Evolutionary conservation across 1,140 invertebrate species (phyloP).

Genomic region (Lepidurus apus): DNA sequence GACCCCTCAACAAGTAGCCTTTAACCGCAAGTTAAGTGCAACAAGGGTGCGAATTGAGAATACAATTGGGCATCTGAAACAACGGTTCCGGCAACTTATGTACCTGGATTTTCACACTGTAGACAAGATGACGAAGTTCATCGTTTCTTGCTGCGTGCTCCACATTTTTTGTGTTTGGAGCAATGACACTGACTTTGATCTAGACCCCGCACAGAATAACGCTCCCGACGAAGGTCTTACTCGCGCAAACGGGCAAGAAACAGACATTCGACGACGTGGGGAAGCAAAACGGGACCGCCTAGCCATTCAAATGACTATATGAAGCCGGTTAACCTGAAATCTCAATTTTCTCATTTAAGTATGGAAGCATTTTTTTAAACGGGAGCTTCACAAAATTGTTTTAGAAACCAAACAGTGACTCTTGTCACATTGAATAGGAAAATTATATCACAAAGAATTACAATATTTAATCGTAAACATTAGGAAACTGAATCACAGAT

Average conservation of each 20-base stretch:
- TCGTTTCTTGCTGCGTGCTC: conserved; percentile 42
- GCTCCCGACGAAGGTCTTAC: neutral
- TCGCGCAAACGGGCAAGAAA: neutral
- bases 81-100: conserved; percentile 41
- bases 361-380: neutral
- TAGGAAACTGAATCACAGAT: neutral
- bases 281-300: neutral
- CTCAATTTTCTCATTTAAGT: neutral
- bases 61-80: conserved; percentile 42
- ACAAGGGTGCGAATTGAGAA: conserved; percentile 39
- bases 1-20: neutral
- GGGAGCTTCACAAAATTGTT: neutral
- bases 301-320: neutral
- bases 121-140: conserved; percentile 39
- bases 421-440: neutral
- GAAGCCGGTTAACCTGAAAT: neutral
- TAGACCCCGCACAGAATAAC: neutral
- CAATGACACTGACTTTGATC: conserved; percentile 33
- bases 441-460: neutral
- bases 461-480: neutral
- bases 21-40: neutral
- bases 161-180: conserved; percentile 42
- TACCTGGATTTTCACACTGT: conserved; percentile 39
- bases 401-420: neutral
- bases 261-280: conserved; percentile 3